These are phyloP conservation scores for Turritopsis rubra DNA, from an alignment of 30 jellyfish, hydroid and myxozoan genomes.

Conservation along the genomic window DNA sequence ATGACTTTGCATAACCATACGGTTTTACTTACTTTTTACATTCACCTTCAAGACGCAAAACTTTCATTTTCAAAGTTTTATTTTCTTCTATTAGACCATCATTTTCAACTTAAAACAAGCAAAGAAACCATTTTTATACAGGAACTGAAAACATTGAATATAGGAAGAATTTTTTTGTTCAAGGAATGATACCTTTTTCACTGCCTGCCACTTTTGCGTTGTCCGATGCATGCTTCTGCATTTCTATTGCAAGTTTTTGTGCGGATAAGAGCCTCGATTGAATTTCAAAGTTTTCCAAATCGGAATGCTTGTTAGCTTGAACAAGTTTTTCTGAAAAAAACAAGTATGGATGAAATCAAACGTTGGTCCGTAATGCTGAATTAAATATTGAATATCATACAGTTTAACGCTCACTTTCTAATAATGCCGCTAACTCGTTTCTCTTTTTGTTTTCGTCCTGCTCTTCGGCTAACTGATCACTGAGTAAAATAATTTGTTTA, in stretches of 20 bases:
- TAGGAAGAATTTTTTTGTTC: neutral
- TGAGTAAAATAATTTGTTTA: conserved; percentile 13
- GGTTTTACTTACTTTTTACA: conserved; percentile 27
- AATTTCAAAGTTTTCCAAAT: conserved; percentile 14
- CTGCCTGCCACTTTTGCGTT: conserved; percentile 24
- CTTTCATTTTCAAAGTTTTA: conserved; percentile 24
- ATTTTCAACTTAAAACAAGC: conserved; percentile 9
- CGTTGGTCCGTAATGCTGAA: neutral
- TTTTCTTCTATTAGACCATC: conserved; percentile 24
- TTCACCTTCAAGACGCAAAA: conserved; percentile 24
- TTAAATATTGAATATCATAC: neutral
- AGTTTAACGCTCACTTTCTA: neutral
- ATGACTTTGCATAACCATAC: no score
- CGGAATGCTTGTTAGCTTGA: conserved; percentile 18
- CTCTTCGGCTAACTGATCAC: conserved; percentile 3
- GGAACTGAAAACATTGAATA: neutral
- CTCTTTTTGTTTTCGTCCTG: neutral
- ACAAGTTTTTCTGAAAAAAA: conserved; percentile 17
- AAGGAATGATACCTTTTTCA: conserved; percentile 26
- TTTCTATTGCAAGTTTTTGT: conserved; percentile 17
- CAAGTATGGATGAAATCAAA: neutral
- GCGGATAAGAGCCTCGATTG: conserved; percentile 1
- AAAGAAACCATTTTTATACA: neutral
- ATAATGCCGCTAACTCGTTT: conserved; percentile 5
- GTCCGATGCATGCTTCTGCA: conserved; percentile 27